Evolutionary conservation across 2,888 invertebrate genomes (phyloP), one percentile per base, ranked within the genome.

Genomic region (Lycocerus yunnanus): DNA sequence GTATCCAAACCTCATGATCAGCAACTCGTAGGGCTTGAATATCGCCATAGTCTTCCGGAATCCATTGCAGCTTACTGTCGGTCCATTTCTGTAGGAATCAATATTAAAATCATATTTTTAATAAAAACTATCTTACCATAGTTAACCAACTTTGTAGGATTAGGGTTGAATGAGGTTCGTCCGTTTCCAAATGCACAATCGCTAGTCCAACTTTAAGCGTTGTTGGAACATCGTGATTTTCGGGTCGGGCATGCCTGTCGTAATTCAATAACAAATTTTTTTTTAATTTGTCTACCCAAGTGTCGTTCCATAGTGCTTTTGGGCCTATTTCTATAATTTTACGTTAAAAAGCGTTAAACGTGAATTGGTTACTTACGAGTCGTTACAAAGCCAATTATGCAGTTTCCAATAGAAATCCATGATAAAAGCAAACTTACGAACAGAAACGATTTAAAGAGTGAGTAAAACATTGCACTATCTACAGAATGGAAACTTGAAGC

Each of bases 1-100:
- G 95, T 85, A 90, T 90, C 94, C 95, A 96, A 79, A 95, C 88
- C 83, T 94, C 93, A 85, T 92, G 92, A 73, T 91, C 91, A 6
- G 91, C 90, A 81, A 93, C 87, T 83, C 92, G 89, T 60, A 93
- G 85, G 58, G 85, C 85, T 15, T 87, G 87, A 66, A 94, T 88
- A 27, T 90, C 92, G 80, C 91, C 92, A 79, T 93, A 94, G 15
- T 91, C 90, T 2, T 88, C 86, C 0, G 89, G 85, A 83, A 94
- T 92, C 95, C 95, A 95, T 68, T 88, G 87, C 3, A 95, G 86
- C 72, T 93, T 92, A 13, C 91, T 90, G 83, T 95, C 95, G 59
- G 84, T 86, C 95, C 95, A 95, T 14, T 83, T 83, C 95, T 95
- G 43, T n/a, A 66, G 11, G 0, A 24, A 43, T 1, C 13, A 24